These are phyloP conservation scores for Osedax fenrisi DNA, from an alignment of 2,888 invertebrate genomes.

Conservation along the genomic window DNA sequence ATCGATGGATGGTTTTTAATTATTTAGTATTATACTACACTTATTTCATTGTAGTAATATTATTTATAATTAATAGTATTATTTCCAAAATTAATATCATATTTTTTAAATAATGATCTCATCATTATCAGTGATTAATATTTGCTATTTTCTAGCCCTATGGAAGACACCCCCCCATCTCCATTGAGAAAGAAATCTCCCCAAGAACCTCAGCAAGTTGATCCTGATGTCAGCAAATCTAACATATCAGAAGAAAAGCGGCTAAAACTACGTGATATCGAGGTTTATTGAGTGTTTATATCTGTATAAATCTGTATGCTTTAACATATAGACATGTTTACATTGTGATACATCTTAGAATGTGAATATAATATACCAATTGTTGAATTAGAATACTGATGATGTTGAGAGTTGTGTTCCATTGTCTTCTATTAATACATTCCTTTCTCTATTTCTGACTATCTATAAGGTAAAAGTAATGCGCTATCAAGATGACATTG, in stretches of 20 bases:
- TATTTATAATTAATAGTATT: no score
- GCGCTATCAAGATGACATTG: slow-evolving; percentile 88
- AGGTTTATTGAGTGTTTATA: slow-evolving; percentile 52
- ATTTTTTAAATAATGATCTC: no score
- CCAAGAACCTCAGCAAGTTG: neutral
- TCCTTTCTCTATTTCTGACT: no score
- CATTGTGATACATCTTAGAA: no score
- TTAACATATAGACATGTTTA: neutral
- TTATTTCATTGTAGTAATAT: no score
- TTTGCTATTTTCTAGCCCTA: neutral
- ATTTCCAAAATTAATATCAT: no score
- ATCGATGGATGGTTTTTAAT: slow-evolving; percentile 39
- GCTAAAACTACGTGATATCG: slow-evolving; percentile 66
- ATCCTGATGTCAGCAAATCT: neutral
- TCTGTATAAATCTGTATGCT: neutral
- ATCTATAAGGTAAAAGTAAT: slow-evolving; percentile 74
- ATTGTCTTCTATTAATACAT: no score
- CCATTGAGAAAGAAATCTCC: slow-evolving; percentile 9
- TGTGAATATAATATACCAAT: no score
- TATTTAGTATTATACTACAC: no score
- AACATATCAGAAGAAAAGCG: slow-evolving; percentile 50
- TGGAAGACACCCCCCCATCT: neutral
- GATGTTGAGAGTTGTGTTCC: no score
- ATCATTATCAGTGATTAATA: no score
- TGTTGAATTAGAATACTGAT: no score